A percentile compares a stretch with the other conserved stretches of the same genome.
Conservation (phyloP, 2,113 vertebrate genomes). For the cat (Felis catus) region DNA sequence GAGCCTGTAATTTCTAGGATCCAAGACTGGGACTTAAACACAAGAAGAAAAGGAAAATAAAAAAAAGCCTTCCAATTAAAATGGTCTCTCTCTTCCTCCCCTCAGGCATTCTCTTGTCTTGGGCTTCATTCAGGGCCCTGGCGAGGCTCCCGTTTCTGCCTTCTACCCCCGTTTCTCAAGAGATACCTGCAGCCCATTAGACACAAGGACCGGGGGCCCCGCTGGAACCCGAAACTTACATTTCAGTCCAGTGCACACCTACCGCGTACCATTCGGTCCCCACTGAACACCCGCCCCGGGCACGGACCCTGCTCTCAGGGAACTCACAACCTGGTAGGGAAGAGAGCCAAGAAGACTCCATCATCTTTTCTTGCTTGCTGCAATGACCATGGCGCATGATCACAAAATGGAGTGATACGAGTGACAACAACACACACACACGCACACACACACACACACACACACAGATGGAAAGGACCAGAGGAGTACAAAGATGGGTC, state of each 20-base stretch:
- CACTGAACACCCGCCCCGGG: rapidly evolving
- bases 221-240: neutral
- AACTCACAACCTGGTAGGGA: rapidly evolving
- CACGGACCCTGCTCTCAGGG: rapidly evolving
- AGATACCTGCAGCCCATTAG: neutral
- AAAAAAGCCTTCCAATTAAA: conserved; percentile 72
- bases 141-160: neutral
- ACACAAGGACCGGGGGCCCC: neutral
- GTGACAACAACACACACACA: too few relatives aligned
- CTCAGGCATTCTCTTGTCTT: conserved; percentile 55
- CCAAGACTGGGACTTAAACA: conserved; percentile 73
- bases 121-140: neutral
- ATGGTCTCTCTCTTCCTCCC: conserved; percentile 28
- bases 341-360: neutral
- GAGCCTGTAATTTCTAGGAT: conserved; percentile 81
- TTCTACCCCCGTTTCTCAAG: neutral
- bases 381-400: neutral
- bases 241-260: neutral
- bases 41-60: conserved; percentile 54
- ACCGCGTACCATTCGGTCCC: rapidly evolving
- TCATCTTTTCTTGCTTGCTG: neutral
- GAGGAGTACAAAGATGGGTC: neutral
- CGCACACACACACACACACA: too few relatives aligned
- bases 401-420: neutral
- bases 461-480: too few relatives aligned